Evolutionary conservation across 2,888 invertebrate genomes (phyloP), one percentile per base, ranked within the genome.

Genomic region (Tachina fera): DNA sequence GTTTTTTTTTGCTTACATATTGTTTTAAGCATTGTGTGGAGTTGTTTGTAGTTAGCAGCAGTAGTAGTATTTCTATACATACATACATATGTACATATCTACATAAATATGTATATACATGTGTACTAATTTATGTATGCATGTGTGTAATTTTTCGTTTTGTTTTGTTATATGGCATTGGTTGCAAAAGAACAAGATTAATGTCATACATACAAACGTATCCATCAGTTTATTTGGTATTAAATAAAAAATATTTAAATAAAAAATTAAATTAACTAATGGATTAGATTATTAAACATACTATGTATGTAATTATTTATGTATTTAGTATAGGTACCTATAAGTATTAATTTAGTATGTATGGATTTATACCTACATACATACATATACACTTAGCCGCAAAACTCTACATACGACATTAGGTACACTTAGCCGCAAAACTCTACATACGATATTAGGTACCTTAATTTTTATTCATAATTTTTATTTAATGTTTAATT

Each of bases 181-280:
- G 74, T 65, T 47, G 71, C 53, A n/a, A 45, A 65, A 56, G 22
- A 61, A 74, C 9, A 63, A 68, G 77, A 83, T 86, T 84, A 79
- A 83, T 81, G 77, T 83, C 80, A 80, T 31, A 58, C 78, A 53
- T 82, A 78, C 80, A 80, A 31, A 58, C 78, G 49, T 82, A 78
- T 70, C 78, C 60, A 61, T 71, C 75, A 86, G 47, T 72, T 60
- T 45, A 11, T 51, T 51, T 22, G 11, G 31, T 31, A 43, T 9
- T 70, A 16, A 47, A 58, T 22, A 11, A 4, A 9, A 65, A 3
- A 1, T 47, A 61, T 16, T 5, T 41, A 43, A 11, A 9, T 43
- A 16, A 56, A 56, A 56, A 22, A 22, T 22, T 22, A 22, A 22
- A 22, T 22, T 22, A 22, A 22, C 3, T 22, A 22, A 2, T 22